A percentile compares a stretch with the other conserved stretches of the same genome.
Evolutionary conservation across 2,888 invertebrate genomes (phyloP).

Genomic region (Acanthosoma haemorrhoidale): DNA sequence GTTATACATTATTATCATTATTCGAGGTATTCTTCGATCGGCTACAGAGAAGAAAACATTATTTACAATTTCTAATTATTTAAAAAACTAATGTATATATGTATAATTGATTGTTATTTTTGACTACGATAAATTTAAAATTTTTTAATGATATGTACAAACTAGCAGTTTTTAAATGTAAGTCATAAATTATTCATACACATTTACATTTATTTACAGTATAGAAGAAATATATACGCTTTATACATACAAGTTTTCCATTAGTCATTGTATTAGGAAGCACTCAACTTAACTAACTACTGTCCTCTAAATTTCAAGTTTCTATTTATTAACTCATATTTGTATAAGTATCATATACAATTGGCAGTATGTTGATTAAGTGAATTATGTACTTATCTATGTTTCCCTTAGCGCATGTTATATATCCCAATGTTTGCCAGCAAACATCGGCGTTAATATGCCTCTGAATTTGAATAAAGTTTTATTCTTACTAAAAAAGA

Average conservation of each 20-base stretch:
- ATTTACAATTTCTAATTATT: neutral
- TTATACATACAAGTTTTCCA: neutral
- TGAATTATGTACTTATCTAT: too few species aligned
- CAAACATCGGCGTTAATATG: too few species aligned
- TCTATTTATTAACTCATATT: too few species aligned
- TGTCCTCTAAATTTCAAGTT: neutral
- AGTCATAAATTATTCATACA: neutral
- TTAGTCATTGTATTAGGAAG: neutral
- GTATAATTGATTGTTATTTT: neutral
- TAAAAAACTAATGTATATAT: too few species aligned
- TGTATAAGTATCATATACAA: neutral
- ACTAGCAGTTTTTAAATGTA: neutral
- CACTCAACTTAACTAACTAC: neutral
- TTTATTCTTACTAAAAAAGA: too few species aligned
- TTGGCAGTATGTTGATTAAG: constrained; percentile 4
- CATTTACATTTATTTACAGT: neutral
- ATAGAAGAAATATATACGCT: neutral
- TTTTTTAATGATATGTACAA: constrained; percentile 5
- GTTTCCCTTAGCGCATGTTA: too few species aligned
- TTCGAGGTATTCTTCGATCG: too few species aligned
- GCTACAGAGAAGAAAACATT: neutral
- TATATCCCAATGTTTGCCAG: too few species aligned
- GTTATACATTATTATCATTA: too few species aligned
- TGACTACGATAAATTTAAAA: neutral
- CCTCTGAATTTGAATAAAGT: too few species aligned